These are phyloP conservation scores for Anser cygnoides DNA, from an alignment of 2,113 vertebrate species.

Conservation along the genomic window DNA sequence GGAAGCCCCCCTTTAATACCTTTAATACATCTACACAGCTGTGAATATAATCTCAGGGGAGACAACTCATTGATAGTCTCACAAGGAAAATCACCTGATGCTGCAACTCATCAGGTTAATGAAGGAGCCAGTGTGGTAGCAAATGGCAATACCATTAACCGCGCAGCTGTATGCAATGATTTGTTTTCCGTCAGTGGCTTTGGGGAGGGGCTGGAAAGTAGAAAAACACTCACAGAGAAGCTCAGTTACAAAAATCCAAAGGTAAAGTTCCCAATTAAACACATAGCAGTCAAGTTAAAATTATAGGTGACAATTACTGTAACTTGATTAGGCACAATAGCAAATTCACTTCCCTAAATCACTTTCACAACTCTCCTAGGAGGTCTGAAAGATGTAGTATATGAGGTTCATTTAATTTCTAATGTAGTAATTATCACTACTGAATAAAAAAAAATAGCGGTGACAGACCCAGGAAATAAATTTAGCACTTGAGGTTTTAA, in stretches of 20 bases:
- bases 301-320: constrained; percentile 78
- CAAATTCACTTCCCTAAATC: constrained; percentile 69
- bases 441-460: constrained; percentile 54
- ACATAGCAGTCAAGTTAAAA: constrained; percentile 70
- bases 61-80: background rate
- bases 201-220: background rate
- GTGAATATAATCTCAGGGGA: background rate
- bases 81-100: background rate
- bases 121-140: background rate
- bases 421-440: constrained; percentile 77
- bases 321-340: constrained; percentile 74
- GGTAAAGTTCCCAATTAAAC: constrained; percentile 63
- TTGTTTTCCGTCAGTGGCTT: background rate
- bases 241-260: constrained; percentile 10
- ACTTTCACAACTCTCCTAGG: constrained; percentile 70
- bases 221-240: background rate
- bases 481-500: constrained; percentile 75
- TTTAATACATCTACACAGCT: background rate
- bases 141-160: background rate
- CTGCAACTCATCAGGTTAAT: background rate
- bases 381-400: constrained; percentile 68
- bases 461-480: constrained; percentile 74
- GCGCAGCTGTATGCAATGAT: background rate
- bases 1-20: background rate
- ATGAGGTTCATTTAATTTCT: constrained; percentile 79